Conservation (phyloP, 2,888 invertebrate genomes). For the Junonia oenone region DNA sequence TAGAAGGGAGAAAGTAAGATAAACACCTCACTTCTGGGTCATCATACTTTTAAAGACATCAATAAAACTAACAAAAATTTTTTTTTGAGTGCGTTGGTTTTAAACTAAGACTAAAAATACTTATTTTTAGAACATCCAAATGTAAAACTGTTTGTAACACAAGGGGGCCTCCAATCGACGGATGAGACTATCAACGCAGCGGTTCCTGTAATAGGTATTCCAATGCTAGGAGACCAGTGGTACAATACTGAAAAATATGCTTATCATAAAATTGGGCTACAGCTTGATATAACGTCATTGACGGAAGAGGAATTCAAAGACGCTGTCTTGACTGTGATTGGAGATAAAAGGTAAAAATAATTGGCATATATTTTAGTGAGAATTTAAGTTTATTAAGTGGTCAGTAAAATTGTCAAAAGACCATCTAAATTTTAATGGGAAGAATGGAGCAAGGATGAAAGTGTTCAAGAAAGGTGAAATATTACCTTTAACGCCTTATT, state of each 20-base stretch:
- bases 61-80: no score
- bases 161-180: constrained; percentile 61
- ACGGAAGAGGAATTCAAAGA: constrained; percentile 36
- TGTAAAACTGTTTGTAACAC: constrained; percentile 54
- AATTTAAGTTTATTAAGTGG: no score
- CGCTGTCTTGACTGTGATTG: constrained; percentile 35
- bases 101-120: no score
- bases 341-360: constrained; percentile 34
- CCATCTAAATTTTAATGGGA: no score
- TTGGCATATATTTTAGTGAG: not conserved
- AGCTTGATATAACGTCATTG: constrained; percentile 40
- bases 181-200: constrained; percentile 58
- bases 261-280: constrained; percentile 41
- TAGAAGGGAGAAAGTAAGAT: no score
- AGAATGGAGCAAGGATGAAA: no score
- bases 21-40: no score
- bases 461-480: no score
- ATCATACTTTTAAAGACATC: no score
- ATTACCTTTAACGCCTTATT: no score
- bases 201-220: constrained; percentile 54
- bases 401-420: no score
- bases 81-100: no score
- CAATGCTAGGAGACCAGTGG: constrained; percentile 58
- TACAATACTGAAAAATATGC: constrained; percentile 46
- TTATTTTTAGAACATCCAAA: constrained; percentile 57